Conservation (phyloP, 2,113 vertebrate genomes). For the Callithrix jacchus region DNA sequence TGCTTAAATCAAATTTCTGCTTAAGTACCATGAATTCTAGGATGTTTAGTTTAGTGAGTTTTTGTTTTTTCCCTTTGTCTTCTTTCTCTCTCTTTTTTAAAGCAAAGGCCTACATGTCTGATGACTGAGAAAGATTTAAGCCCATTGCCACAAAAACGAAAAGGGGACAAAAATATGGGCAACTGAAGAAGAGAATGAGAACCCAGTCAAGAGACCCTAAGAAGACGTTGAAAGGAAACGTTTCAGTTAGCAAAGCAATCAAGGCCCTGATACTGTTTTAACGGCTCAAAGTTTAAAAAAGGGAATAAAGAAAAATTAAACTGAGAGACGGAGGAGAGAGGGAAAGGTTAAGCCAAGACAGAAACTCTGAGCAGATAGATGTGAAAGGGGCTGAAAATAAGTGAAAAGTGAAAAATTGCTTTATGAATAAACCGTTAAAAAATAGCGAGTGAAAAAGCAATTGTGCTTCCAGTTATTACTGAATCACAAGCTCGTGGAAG, state of each 20-base stretch:
- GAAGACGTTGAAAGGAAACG: neutral
- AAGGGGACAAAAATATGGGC: neutral
- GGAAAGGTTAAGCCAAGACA: constrained; percentile 63
- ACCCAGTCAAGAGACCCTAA: neutral
- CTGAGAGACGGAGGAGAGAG: constrained; percentile 48
- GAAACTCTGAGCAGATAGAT: constrained; percentile 81
- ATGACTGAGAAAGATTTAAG: constrained; percentile 1
- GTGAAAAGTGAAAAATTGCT: constrained; percentile 86
- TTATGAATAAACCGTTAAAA: constrained; percentile 83
- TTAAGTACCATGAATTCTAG: neutral
- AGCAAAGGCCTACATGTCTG: neutral
- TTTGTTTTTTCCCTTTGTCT: neutral
- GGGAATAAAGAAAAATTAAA: constrained; percentile 66
- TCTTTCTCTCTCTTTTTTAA: neutral
- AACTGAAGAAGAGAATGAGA: neutral
- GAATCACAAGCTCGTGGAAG: constrained; percentile 77
- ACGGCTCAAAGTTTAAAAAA: constrained; percentile 64
- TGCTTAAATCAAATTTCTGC: constrained; percentile 32
- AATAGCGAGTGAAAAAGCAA: constrained; percentile 71
- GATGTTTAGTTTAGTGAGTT: constrained; percentile 11
- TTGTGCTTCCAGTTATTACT: constrained; percentile 82
- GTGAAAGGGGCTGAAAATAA: constrained; percentile 78
- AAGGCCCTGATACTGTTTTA: neutral
- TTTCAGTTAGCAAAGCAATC: constrained; percentile 28
- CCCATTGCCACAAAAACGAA: neutral